Evolutionary conservation across 92 coral and sea anemone species (phyloP), one percentile per base, ranked within the genome.

Genomic region (Epizoanthus ramosus): DNA sequence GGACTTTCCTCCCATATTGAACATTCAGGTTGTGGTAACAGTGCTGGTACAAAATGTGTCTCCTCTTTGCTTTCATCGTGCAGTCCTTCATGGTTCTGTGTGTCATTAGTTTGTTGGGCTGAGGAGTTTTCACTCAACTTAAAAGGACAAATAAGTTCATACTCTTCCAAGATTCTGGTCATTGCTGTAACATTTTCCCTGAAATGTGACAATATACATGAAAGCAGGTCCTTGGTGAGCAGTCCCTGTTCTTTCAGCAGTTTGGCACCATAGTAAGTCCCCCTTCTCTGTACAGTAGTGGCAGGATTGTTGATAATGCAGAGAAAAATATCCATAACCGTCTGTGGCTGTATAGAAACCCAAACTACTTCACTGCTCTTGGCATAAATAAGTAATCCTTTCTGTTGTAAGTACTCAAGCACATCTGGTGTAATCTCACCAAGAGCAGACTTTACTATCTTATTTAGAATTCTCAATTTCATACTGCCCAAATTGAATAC

Each of bases 41-140:
- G 9, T 1, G 74, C 74, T 69, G 74, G 74, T 2, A 69, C 24
- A 69, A 69, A 69, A 4, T 69, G 74, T 18, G 74, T 69, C 16
- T 69, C 74, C 43, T 69, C 54, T 18, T 41, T 69, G 52, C 74
- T 69, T 8, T 17, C 74, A 37, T 69, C 74, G 10, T 66, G 18
- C n/a, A 33, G 71, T 66, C 33, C 6, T 16, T 25, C 18, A 8
- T 66, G 15, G 39, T 9, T 7, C 16, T 66, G 41, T 66, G 47
- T 41, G 47, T 25, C 18, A 22, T 23, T 4, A 16, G 13, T n/a
- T 3, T 66, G 41, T 66, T 8, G 41, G 33, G 71, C 33, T 1
- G 19, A 23, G 18, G 73, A 9, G 3, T 14, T 69, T 15, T 13
- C n/a, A 15, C 39, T 69, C 28, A 39, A 0, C 0, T 41, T 69